phyloP scores from a whole-genome alignment of 2,888 invertebrate species.

The Yponomeuta cagnagella region DNA sequence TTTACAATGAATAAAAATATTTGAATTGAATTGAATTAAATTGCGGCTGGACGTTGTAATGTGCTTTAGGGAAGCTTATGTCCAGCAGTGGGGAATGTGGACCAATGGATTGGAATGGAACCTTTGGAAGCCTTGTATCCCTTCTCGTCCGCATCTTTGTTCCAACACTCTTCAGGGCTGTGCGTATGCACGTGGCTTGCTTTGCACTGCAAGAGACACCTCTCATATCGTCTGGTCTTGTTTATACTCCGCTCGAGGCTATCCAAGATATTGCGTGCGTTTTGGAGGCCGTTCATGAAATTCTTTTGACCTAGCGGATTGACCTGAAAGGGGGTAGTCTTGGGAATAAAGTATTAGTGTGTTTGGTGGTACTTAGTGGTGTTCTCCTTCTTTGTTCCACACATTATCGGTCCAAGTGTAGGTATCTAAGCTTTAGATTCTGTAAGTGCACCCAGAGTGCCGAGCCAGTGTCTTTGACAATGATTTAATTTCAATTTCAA shows the following conservation, averaged over 20 bases:
- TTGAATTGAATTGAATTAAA: no score
- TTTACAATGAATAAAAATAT: no score
- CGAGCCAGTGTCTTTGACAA: no score
- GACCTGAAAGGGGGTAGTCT: slow-evolving; percentile 13
- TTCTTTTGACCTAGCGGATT: slow-evolving; percentile 31
- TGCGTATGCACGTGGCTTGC: slow-evolving; percentile 44
- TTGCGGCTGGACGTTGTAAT: no score
- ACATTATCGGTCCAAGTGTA: no score
- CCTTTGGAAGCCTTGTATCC: slow-evolving; percentile 21
- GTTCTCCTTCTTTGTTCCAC: no score
- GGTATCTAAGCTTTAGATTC: no score
- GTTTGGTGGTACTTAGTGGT: no score
- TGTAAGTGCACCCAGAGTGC: no score
- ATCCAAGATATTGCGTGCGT: slow-evolving; percentile 44
- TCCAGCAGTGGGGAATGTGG: no score
- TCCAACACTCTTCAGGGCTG: slow-evolving; percentile 36
- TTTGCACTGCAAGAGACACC: slow-evolving; percentile 42
- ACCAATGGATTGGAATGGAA: slow-evolving; percentile 5
- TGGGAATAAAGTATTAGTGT: not conserved
- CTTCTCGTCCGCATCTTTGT: slow-evolving; percentile 31
- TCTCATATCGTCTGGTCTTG: slow-evolving; percentile 50
- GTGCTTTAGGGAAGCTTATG: no score
- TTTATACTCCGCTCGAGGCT: slow-evolving; percentile 46
- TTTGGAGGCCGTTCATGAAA: slow-evolving; percentile 45
- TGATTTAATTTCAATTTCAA: no score